Evolutionary conservation across 1,140 invertebrate species (phyloP).

Genomic region (Caenorhabditis latens): DNA sequence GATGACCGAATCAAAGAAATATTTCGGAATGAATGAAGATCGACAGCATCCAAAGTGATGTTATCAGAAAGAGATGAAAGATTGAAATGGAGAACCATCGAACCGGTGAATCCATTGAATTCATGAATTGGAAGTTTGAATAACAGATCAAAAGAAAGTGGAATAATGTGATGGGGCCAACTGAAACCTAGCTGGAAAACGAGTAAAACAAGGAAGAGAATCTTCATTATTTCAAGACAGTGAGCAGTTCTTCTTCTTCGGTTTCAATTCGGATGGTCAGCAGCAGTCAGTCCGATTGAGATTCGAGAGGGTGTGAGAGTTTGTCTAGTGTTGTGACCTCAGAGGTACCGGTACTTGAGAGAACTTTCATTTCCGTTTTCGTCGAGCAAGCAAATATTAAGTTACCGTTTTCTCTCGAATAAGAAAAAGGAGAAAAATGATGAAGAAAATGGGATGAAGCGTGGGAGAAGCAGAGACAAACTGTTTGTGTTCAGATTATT

Average conservation of each 20-base stretch:
- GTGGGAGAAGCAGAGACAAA: not conserved
- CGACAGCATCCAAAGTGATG: slow-evolving; percentile 37
- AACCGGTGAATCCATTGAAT: slow-evolving; percentile 45
- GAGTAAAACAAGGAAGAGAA: not conserved
- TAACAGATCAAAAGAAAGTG: slow-evolving; percentile 57
- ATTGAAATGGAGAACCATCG: slow-evolving; percentile 58
- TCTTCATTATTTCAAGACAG: not conserved
- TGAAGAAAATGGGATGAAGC: not conserved
- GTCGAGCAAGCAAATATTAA: slow-evolving; percentile 55
- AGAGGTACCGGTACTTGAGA: slow-evolving; percentile 53
- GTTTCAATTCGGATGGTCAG: not conserved
- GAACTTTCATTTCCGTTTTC: slow-evolving; percentile 52
- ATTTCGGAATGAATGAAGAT: slow-evolving; percentile 46
- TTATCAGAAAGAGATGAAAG: slow-evolving; percentile 23
- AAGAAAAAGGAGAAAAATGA: not conserved
- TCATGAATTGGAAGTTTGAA: slow-evolving; percentile 54
- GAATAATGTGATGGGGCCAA: slow-evolving; percentile 5
- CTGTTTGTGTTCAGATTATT: not conserved
- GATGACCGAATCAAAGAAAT: slow-evolving; percentile 19
- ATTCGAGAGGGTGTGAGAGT: slow-evolving; percentile 31
- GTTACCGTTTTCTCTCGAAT: slow-evolving; percentile 15
- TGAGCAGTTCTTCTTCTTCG: not conserved
- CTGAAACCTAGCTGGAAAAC: not conserved
- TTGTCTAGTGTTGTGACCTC: slow-evolving; percentile 53
- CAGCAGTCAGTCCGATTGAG: not conserved